Conservation (phyloP, 2,797 vertebrate species). For the Buphagus erythrorhynchus region DNA sequence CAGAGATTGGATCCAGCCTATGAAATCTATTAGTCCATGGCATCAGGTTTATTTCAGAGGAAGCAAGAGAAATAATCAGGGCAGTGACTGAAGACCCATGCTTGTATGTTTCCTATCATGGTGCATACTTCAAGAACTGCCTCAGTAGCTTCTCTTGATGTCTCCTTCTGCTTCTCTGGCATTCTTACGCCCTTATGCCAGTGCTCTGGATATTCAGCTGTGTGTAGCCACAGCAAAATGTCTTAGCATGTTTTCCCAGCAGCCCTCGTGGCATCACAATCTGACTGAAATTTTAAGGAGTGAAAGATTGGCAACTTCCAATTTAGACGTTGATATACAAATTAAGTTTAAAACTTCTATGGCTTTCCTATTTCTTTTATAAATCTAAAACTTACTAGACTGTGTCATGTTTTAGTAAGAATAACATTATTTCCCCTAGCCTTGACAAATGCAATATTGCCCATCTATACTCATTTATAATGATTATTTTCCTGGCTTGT, state of each 20-base stretch:
- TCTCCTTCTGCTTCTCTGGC: background rate
- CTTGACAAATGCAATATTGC: background rate
- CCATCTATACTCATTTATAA: background rate
- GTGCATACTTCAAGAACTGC: background rate
- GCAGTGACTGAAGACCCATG: background rate
- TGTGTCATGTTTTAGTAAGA: background rate
- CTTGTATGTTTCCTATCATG: background rate
- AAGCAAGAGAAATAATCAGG: background rate
- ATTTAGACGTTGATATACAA: background rate
- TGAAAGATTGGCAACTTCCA: background rate
- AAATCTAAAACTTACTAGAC: background rate
- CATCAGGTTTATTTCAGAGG: background rate
- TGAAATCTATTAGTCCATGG: background rate
- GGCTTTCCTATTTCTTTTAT: background rate
- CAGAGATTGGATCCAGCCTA: background rate
- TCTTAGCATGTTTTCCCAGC: background rate
- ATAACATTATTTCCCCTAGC: background rate
- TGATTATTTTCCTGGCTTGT: background rate
- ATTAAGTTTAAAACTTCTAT: background rate
- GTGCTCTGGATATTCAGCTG: background rate
- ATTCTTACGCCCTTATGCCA: background rate
- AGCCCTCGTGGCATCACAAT: background rate
- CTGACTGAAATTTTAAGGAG: background rate
- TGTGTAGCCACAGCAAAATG: background rate
- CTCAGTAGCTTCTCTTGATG: background rate